These are phyloP conservation scores for Terrapene triunguis DNA, from an alignment of 2,113 vertebrate species.

Conservation along the genomic window DNA sequence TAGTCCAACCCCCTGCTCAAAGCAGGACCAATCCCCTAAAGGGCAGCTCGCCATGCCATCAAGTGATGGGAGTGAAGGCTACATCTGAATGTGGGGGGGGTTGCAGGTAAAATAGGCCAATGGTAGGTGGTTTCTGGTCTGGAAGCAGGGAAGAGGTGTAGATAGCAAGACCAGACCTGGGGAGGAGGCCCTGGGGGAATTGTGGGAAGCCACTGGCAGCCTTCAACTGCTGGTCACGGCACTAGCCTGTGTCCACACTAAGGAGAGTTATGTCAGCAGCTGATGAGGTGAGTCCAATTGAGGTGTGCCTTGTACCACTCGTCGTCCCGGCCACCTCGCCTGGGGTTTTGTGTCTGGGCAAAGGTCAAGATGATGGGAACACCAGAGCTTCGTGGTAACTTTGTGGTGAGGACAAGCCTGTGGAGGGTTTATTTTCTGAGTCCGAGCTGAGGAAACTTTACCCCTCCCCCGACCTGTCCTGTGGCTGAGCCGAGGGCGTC, in stretches of 20 bases:
- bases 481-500: too few relatives aligned
- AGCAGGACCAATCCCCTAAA: neutral
- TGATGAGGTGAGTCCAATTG: neutral
- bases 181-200: neutral
- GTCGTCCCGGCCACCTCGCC: too few relatives aligned
- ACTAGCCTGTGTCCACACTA: neutral
- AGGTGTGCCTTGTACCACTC: too few relatives aligned
- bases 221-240: neutral
- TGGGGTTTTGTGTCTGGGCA: neutral
- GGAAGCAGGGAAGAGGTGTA: neutral
- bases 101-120: neutral
- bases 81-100: neutral
- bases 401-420: too few relatives aligned
- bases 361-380: too few relatives aligned
- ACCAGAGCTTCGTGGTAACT: too few relatives aligned
- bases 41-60: too few relatives aligned
- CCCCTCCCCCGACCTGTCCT: too few relatives aligned
- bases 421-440: neutral
- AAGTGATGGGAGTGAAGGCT: neutral
- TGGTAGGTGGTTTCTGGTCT: neutral
- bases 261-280: neutral
- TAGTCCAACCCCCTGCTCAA: too few relatives aligned
- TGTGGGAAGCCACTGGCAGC: neutral
- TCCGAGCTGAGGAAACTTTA: neutral
- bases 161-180: neutral